phyloP scores from a whole-genome alignment of 1,140 invertebrate species.

The Danaus melanippus region DNA sequence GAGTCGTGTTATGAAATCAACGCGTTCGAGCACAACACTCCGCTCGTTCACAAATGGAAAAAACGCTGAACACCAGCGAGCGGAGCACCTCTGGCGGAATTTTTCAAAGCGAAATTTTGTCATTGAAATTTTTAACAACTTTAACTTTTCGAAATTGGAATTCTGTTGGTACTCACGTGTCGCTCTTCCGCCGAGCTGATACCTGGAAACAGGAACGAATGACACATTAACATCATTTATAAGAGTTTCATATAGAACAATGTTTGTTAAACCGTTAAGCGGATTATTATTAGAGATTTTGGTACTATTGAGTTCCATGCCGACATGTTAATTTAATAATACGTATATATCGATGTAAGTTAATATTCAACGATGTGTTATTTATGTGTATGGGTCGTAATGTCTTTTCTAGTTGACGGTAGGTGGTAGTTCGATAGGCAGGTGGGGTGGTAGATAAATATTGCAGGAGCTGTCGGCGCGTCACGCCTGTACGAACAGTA shows the following conservation, averaged over 20 bases:
- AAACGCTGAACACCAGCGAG: constrained; percentile 29
- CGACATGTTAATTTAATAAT: too few species aligned
- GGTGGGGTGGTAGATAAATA: constrained; percentile 48
- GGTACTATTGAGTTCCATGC: too few species aligned
- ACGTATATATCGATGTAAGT: too few species aligned
- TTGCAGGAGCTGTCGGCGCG: constrained; percentile 43
- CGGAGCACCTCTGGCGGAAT: constrained; percentile 44
- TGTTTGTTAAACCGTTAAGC: too few species aligned
- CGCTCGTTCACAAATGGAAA: constrained; percentile 63
- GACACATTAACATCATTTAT: constrained; percentile 12
- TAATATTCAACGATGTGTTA: too few species aligned
- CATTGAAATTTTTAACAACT: constrained; percentile 52
- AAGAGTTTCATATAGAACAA: constrained; percentile 6
- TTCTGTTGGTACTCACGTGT: constrained; percentile 75
- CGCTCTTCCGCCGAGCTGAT: constrained; percentile 79
- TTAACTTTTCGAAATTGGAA: constrained; percentile 40
- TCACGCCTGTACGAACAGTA: constrained; percentile 28
- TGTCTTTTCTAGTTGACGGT: constrained; percentile 7
- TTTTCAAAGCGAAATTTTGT: constrained; percentile 60
- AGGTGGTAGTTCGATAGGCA: constrained; percentile 3
- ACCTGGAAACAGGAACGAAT: constrained; percentile 71
- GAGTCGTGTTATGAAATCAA: constrained; percentile 68
- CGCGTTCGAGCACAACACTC: constrained; percentile 65
- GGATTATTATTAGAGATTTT: too few species aligned
- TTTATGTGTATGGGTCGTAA: not conserved